Conservation (phyloP, 2,888 invertebrate species). For the Pterostichus madidus region DNA sequence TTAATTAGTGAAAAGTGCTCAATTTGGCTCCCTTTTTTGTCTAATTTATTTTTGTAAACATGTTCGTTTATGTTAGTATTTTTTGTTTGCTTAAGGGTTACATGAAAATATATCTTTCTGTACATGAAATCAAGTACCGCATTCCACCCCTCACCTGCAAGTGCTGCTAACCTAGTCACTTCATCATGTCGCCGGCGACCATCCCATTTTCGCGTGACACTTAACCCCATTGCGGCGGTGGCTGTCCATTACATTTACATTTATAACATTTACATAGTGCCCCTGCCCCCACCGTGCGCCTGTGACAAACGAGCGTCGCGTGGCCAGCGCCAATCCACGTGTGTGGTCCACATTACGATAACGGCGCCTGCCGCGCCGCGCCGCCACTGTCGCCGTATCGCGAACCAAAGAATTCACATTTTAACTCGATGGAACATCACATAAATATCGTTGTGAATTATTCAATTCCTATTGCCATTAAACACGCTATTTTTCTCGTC, state of each 20-base stretch:
- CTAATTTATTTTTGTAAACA: no score
- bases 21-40: no score
- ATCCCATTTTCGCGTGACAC: conserved; percentile 49
- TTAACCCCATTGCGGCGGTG: conserved; percentile 26
- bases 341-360: conserved; percentile 70
- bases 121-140: background rate
- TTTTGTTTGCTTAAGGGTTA: background rate
- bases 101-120: background rate
- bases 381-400: conserved; percentile 61
- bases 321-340: conserved; percentile 69
- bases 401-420: conserved; percentile 65
- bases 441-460: conserved; percentile 66
- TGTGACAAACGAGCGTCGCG: conserved; percentile 68
- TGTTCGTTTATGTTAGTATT: background rate
- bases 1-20: no score
- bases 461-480: conserved; percentile 66
- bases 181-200: conserved; percentile 1
- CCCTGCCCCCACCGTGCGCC: background rate
- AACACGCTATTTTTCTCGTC: conserved; percentile 64
- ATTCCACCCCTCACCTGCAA: background rate
- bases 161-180: conserved; percentile 20
- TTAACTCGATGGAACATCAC: conserved; percentile 65
- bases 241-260: conserved; percentile 59
- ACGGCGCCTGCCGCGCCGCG: conserved; percentile 60
- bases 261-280: conserved; percentile 47